A percentile compares a stretch with the other conserved stretches of the same genome.
These are phyloP conservation scores for Cyclophora punctaria DNA, from an alignment of 2,888 invertebrate genomes.

Conservation along the genomic window DNA sequence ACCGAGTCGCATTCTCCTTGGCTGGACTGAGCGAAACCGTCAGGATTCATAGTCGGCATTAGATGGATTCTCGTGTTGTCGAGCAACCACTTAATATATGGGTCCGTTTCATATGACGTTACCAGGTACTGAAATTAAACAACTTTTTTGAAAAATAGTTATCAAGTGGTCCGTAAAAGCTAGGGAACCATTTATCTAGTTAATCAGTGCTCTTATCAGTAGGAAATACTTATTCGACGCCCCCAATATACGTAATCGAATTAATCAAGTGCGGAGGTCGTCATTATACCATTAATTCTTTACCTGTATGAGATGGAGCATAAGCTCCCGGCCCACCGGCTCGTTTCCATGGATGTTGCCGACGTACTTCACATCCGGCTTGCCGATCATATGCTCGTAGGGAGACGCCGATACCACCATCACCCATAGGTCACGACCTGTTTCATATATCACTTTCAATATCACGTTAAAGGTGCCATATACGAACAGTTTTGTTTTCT, in stretches of 20 bases:
- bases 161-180: too few relatives aligned
- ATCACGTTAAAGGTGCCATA: too few relatives aligned
- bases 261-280: too few relatives aligned
- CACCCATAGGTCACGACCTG: conserved; percentile 94
- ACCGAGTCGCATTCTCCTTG: conserved; percentile 92
- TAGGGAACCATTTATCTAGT: too few relatives aligned
- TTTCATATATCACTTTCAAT: too few relatives aligned
- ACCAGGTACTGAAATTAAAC: conserved; percentile 82
- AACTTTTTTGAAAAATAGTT: not conserved
- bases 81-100: conserved; percentile 91
- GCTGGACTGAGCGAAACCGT: conserved; percentile 94
- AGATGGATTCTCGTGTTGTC: conserved; percentile 97
- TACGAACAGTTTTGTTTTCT: too few relatives aligned
- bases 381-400: conserved; percentile 93
- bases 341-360: conserved; percentile 99
- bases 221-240: too few relatives aligned
- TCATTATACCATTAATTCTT: conserved; percentile 15
- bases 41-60: conserved; percentile 99
- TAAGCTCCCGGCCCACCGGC: conserved; percentile 94
- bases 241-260: too few relatives aligned
- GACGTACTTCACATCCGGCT: conserved; percentile 98
- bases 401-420: conserved; percentile 93
- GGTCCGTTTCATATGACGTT: conserved; percentile 86
- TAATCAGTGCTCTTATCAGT: too few relatives aligned
- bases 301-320: conserved; percentile 92